A percentile compares a stretch with the other conserved stretches of the same genome.
These are phyloP conservation scores for Choristoneura rosaceana DNA, from an alignment of 2,888 invertebrate genomes.

Conservation along the genomic window DNA sequence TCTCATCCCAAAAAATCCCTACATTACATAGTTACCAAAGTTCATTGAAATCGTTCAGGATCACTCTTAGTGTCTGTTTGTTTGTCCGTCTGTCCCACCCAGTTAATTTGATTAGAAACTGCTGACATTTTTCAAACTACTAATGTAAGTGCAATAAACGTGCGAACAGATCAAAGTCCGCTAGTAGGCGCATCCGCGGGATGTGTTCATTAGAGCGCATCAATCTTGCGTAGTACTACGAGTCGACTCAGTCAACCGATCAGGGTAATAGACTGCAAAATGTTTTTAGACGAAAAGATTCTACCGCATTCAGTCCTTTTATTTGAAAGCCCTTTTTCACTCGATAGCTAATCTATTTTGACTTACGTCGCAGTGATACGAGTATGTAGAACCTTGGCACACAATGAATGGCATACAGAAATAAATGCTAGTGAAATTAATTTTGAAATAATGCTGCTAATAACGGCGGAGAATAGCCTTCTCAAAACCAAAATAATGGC, in stretches of 20 bases:
- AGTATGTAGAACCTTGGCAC: neutral
- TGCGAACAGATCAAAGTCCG: slow-evolving; percentile 41
- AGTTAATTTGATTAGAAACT: no score
- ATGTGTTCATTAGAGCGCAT: slow-evolving; percentile 57
- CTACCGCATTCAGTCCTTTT: no score
- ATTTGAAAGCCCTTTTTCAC: no score
- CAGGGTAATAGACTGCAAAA: neutral
- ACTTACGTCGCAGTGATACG: no score
- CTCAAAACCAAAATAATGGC: neutral
- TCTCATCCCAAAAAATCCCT: no score
- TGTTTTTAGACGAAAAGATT: no score
- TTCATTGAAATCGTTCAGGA: no score
- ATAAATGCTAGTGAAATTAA: neutral
- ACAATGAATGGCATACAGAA: neutral
- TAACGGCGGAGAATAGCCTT: neutral
- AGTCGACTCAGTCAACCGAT: neutral
- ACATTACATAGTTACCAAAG: no score
- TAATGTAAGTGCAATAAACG: neutral
- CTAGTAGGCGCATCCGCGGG: slow-evolving; percentile 45
- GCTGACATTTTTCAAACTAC: neutral
- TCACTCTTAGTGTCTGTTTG: no score
- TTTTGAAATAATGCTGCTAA: neutral
- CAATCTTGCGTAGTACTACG: slow-evolving; percentile 47
- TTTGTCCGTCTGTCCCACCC: no score
- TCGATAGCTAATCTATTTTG: no score